Conservation (phyloP, 2,113 vertebrate species). For the Siniperca chuatsi region DNA sequence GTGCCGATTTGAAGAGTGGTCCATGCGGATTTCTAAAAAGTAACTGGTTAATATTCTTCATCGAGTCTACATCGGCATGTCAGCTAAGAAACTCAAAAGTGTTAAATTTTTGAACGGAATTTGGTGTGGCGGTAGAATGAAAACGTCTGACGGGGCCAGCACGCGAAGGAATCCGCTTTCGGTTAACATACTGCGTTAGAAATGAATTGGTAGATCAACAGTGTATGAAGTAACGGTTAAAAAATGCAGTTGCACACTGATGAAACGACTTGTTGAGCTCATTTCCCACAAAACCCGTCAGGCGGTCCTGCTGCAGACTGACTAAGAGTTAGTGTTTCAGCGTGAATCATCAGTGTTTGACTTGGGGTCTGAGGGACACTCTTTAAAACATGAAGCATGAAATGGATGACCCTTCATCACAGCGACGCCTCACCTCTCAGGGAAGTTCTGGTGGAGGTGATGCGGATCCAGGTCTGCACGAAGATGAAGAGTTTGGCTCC, state of each 20-base stretch:
- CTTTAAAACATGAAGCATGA: no score
- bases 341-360: background rate
- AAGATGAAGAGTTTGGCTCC: conserved; percentile 10
- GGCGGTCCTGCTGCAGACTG: no score
- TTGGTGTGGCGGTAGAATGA: background rate
- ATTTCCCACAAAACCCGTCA: background rate
- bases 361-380: background rate
- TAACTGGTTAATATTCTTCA: fast-evolving
- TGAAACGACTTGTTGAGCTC: conserved; percentile 27
- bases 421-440: background rate
- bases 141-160: no score
- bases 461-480: background rate
- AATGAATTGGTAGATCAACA: background rate
- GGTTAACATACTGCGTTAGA: background rate
- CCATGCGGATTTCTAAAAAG: background rate
- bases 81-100: background rate
- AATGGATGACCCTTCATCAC: background rate
- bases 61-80: fast-evolving
- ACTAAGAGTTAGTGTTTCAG: background rate
- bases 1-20: background rate
- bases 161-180: background rate
- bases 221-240: background rate
- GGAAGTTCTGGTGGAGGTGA: background rate
- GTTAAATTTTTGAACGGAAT: background rate
- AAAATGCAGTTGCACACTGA: background rate